A percentile compares a stretch with the other conserved stretches of the same genome.
These are phyloP conservation scores for Cinara cedri DNA, from an alignment of 2,888 invertebrate genomes.

Conservation along the genomic window DNA sequence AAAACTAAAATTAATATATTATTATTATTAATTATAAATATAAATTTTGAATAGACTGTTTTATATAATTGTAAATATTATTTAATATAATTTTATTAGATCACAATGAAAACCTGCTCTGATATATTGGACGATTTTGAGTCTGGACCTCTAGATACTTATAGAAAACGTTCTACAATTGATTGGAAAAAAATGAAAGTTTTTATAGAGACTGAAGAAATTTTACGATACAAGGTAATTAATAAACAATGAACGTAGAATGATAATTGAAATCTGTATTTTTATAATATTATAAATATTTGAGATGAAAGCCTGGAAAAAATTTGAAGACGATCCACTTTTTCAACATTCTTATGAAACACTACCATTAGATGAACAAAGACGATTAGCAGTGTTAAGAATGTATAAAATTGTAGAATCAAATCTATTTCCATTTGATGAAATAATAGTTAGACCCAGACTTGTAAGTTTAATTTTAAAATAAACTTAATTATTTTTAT, in stretches of 20 bases:
- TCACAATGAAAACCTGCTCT: conserved; percentile 34
- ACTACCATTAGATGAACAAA: conserved; percentile 67
- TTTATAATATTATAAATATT: conserved; percentile 59
- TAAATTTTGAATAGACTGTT: too few relatives aligned
- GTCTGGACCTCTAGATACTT: conserved; percentile 70
- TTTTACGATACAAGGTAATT: conserved; percentile 66
- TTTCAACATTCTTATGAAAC: conserved; percentile 66
- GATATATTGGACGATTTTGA: conserved; percentile 66
- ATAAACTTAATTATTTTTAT: conserved; percentile 2
- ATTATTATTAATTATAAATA: too few relatives aligned
- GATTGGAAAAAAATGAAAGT: conserved; percentile 72
- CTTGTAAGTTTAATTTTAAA: conserved; percentile 59
- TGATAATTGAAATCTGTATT: conserved; percentile 64
- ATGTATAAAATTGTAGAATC: conserved; percentile 72
- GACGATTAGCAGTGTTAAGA: conserved; percentile 68
- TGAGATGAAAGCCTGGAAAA: conserved; percentile 68
- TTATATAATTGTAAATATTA: neutral
- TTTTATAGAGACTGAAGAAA: conserved; percentile 66
- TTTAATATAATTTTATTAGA: conserved; percentile 2
- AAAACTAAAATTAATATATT: too few relatives aligned
- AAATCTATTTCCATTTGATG: conserved; percentile 68
- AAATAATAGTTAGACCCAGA: conserved; percentile 62
- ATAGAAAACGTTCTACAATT: conserved; percentile 71
- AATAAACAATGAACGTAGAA: neutral
- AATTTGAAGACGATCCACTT: conserved; percentile 68